phyloP scores from a whole-genome alignment of 2,888 invertebrate genomes.

The Sylvicola cinctus region DNA sequence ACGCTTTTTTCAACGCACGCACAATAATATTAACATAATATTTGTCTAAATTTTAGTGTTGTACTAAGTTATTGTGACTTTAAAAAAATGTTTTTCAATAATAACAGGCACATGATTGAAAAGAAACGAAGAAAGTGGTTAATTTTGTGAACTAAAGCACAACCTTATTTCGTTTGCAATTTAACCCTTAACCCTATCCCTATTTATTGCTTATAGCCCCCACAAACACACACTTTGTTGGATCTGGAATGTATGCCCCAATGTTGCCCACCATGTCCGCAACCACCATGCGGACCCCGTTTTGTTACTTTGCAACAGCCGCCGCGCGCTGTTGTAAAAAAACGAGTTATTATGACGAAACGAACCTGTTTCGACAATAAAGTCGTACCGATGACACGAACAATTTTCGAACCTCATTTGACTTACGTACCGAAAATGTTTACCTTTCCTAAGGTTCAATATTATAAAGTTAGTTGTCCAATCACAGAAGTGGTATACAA shows the following conservation, averaged over 20 bases:
- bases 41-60: no score
- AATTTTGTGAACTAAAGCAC: no score
- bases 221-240: slow-evolving; percentile 18
- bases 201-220: no score
- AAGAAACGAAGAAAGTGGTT: no score
- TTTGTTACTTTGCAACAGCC: slow-evolving; percentile 21
- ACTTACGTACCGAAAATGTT: slow-evolving; percentile 20
- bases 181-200: no score
- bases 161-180: no score
- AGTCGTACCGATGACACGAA: slow-evolving; percentile 13
- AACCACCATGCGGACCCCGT: slow-evolving; percentile 15
- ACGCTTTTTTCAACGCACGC: no score
- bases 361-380: slow-evolving; percentile 13
- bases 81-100: no score
- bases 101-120: no score
- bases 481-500: slow-evolving; percentile 20
- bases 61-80: no score
- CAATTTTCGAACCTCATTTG: slow-evolving; percentile 18
- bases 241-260: slow-evolving; percentile 19
- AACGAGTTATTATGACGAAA: slow-evolving; percentile 16
- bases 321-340: slow-evolving; percentile 18
- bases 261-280: slow-evolving; percentile 17
- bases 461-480: slow-evolving; percentile 5
- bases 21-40: no score
- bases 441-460: slow-evolving; percentile 17